A percentile compares a stretch with the other conserved stretches of the same genome.
phyloP scores from a whole-genome alignment of 2,113 vertebrate genomes.

The Aptenodytes patagonicus region DNA sequence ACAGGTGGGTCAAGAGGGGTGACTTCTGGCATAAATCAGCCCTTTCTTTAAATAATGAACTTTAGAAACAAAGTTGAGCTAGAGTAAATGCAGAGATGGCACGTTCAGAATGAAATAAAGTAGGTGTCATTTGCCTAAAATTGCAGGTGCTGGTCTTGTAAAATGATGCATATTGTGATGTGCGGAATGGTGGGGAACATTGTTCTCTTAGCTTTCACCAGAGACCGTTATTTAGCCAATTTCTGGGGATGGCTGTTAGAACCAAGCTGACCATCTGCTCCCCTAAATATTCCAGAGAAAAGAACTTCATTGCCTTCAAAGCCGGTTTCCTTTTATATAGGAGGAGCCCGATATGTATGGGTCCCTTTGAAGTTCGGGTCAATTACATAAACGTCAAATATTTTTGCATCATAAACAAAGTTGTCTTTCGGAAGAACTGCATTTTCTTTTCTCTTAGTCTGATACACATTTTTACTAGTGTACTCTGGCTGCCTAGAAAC shows the following conservation, averaged over 20 bases:
- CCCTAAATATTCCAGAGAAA: background rate
- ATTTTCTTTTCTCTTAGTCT: background rate
- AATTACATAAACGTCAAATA: background rate
- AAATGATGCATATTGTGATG: background rate
- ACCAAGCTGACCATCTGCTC: background rate
- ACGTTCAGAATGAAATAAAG: background rate
- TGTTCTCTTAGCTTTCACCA: background rate
- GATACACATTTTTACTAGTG: background rate
- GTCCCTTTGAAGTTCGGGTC: background rate
- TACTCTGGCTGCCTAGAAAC: background rate
- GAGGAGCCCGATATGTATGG: background rate
- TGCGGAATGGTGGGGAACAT: background rate
- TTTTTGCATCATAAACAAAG: background rate
- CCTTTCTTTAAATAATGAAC: background rate
- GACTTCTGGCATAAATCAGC: background rate
- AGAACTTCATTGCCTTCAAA: background rate
- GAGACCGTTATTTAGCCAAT: background rate
- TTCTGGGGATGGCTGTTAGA: background rate
- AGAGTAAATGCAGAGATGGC: background rate
- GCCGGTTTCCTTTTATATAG: background rate
- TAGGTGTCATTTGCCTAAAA: background rate
- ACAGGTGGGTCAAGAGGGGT: slow-evolving; percentile 69
- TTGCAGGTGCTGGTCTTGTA: background rate
- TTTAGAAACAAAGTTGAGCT: background rate
- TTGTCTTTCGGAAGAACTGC: background rate